A percentile compares a stretch with the other conserved stretches of the same genome.
Evolutionary conservation across 2,888 invertebrate species (phyloP).

Genomic region (Hydropsyche betteni): DNA sequence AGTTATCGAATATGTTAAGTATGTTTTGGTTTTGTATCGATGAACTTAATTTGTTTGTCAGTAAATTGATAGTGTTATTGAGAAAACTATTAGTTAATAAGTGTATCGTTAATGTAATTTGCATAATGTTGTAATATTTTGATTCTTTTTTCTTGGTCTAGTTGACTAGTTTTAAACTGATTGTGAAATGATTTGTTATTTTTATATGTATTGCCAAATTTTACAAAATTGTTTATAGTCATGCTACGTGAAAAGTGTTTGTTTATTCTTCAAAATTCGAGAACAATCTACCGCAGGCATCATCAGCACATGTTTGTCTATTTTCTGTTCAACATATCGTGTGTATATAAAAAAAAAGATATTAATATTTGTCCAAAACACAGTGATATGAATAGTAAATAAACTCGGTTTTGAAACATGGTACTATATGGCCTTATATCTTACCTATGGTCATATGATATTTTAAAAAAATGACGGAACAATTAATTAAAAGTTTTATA

Average conservation of each 20-base stretch:
- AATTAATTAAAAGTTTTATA: slow-evolving; percentile 4
- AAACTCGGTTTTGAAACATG: slow-evolving; percentile 33
- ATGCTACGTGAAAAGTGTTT: not conserved
- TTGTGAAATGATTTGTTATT: slow-evolving; percentile 1
- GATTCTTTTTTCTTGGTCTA: too few species aligned
- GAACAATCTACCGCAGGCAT: slow-evolving; percentile 49
- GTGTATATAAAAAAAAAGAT: slow-evolving; percentile 8
- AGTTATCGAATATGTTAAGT: too few species aligned
- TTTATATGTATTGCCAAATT: not conserved
- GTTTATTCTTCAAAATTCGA: slow-evolving; percentile 20
- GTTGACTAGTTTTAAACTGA: slow-evolving; percentile 26
- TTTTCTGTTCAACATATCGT: slow-evolving; percentile 26
- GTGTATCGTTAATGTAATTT: too few species aligned
- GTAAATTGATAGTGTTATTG: too few species aligned
- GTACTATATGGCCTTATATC: slow-evolving; percentile 38
- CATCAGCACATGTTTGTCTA: slow-evolving; percentile 16
- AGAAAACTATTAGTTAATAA: too few species aligned
- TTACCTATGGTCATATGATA: slow-evolving; percentile 33
- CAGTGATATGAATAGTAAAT: slow-evolving; percentile 6
- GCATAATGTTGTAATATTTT: too few species aligned
- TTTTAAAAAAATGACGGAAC: slow-evolving; percentile 11
- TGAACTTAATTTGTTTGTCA: too few species aligned
- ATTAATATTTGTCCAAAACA: not conserved
- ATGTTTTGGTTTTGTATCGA: too few species aligned
- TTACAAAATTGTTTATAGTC: slow-evolving; percentile 4